These are phyloP conservation scores for Cynocephalus volans DNA, from an alignment of 2,113 vertebrate species.

Conservation along the genomic window DNA sequence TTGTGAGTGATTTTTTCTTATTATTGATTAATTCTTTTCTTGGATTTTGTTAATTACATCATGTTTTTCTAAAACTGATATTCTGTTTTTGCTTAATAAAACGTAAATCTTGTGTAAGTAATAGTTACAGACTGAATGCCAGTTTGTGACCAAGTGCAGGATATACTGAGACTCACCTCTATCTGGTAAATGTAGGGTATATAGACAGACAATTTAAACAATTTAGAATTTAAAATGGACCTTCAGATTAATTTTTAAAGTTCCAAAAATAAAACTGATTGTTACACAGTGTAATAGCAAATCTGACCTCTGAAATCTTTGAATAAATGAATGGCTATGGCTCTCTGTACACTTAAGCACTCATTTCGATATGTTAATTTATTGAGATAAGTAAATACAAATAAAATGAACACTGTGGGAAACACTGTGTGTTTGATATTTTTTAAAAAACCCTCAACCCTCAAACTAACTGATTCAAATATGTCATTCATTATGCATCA, in stretches of 20 bases:
- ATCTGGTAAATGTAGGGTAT: background rate
- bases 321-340: background rate
- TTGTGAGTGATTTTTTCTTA: background rate
- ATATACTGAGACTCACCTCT: background rate
- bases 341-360: background rate
- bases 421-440: background rate
- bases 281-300: background rate
- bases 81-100: background rate
- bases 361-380: background rate
- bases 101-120: background rate
- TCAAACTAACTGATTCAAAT: slow-evolving; percentile 10
- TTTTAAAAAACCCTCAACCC: background rate
- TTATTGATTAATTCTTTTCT: background rate
- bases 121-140: background rate
- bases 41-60: background rate
- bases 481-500: background rate
- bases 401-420: background rate
- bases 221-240: background rate
- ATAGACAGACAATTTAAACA: background rate
- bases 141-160: background rate
- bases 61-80: slow-evolving; percentile 3
- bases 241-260: slow-evolving; percentile 24
- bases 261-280: background rate
- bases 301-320: background rate
- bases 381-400: slow-evolving; percentile 11